Evolutionary conservation across 2,888 invertebrate genomes (phyloP).

Genomic region (Drosophila antonietae): DNA sequence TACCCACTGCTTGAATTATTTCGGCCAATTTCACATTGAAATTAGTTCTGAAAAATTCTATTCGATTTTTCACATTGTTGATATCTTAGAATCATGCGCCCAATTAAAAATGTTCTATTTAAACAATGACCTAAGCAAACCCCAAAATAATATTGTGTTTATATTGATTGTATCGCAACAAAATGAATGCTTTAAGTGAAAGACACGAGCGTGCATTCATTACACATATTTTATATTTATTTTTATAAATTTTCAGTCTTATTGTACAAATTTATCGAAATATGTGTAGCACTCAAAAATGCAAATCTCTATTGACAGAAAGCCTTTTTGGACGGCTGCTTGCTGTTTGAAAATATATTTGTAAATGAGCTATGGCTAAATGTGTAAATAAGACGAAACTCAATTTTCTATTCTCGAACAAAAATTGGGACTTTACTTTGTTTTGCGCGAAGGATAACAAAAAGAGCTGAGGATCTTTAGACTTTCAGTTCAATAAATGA

Average conservation of each 20-base stretch:
- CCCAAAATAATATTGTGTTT: not conserved
- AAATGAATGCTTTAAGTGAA: not conserved
- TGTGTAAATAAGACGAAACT: not conserved
- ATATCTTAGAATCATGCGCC: conserved; percentile 10
- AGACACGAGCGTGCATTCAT: conserved; percentile 43
- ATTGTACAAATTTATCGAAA: conserved; percentile 1
- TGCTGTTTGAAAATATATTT: not conserved
- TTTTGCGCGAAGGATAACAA: too few species aligned
- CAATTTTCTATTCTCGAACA: too few species aligned
- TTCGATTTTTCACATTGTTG: conserved; percentile 8
- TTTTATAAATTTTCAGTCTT: not conserved
- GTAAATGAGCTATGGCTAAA: not conserved
- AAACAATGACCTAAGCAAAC: conserved; percentile 16
- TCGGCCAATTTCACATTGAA: not conserved
- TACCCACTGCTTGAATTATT: conserved; percentile 4
- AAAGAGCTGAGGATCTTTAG: too few species aligned
- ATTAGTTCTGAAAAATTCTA: not conserved
- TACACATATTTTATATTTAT: conserved; percentile 11
- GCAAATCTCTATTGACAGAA: conserved; percentile 30
- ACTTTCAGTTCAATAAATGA: too few species aligned
- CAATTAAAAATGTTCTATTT: not conserved
- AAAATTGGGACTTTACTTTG: too few species aligned
- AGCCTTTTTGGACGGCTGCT: not conserved
- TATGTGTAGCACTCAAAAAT: conserved; percentile 25
- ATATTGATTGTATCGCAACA: not conserved